Percentiles rank a stretch among this genome's conserved stretches.
phyloP scores from a whole-genome alignment of 2,797 vertebrate genomes.

The Nannoperca australis region DNA sequence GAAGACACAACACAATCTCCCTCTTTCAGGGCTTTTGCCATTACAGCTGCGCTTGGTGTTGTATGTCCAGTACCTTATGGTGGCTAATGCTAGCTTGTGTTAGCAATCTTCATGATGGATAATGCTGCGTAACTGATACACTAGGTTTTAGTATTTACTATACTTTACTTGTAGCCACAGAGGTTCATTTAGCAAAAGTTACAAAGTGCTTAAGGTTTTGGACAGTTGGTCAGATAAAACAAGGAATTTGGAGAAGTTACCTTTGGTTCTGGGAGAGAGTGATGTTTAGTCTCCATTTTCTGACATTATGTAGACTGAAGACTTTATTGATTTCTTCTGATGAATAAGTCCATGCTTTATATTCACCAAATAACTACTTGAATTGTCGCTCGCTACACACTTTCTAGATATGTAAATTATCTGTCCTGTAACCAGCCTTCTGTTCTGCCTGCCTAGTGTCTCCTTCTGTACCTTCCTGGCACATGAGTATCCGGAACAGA shows the following conservation, averaged over 20 bases:
- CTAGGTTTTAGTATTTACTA: neutral
- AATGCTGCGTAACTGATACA: neutral
- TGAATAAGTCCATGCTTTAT: too few relatives aligned
- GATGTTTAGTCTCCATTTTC: neutral
- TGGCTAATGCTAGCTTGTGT: neutral
- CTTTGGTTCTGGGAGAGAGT: neutral
- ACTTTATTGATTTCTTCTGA: neutral
- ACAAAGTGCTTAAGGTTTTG: neutral
- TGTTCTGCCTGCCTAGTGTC: constrained; percentile 82
- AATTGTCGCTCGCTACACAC: too few relatives aligned
- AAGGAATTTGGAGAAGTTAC: neutral
- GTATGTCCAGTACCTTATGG: neutral
- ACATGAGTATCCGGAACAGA: constrained; percentile 95
- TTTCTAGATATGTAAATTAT: too few relatives aligned
- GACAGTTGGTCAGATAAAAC: neutral
- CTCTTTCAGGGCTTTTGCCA: too few relatives aligned
- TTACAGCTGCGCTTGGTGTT: neutral
- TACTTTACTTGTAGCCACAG: neutral
- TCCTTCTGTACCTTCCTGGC: constrained; percentile 98
- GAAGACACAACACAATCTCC: neutral
- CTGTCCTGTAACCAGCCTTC: constrained; percentile 4
- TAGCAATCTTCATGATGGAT: neutral
- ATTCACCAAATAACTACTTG: too few relatives aligned
- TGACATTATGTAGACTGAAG: neutral
- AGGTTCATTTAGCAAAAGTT: neutral